Base-by-base conservation (phyloP, 2,888 invertebrate genomes). In the Ennomos erosarius region DNA sequence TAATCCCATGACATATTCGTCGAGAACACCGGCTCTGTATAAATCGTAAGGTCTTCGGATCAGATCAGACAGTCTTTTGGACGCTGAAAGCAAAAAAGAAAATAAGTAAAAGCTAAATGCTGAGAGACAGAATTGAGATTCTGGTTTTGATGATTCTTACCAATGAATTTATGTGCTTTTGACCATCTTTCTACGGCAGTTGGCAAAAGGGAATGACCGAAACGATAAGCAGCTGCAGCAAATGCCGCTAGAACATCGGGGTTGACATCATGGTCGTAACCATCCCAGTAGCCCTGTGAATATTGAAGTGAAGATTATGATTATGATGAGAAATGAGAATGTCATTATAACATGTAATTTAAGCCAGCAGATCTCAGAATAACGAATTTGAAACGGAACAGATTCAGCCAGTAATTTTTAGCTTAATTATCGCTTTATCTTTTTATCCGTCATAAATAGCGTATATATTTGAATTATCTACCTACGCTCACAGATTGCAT, bases 151-250 rank as follows among this genome's bases (percentile, higher is more conserved):
- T 55, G 34, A 37, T 33, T 52, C 71, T 92, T 92, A 96, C 97
- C 96, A 68, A 98, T 97, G 78, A 98, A 98, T 88, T 98, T 98
- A 83, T 98, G 98, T 26, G 97, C 97, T 89, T 98, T 98, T 55
- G 98, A 98, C 97, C 98, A 98, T 79, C 98, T 94, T 85, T 98
- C 98, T 5, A 98, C 96, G 26, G 97, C 97, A 1, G 98, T 98
- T 9, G 98, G 98, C 62, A 98, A 85, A 12, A 98, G 87, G 0
- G 98, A 98, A 82, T 98, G 98, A 0, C 98, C 98, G 73, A 98
- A 98, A 74, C 98, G 94, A 87, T 97, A 98, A 10, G 98, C 98
- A 44, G 98, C 98, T 10, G 98, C 95, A n/a, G 98, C 96, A 80
- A 98, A 98, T 3, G 97, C 96, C 62, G 97, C 97, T 66, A 98